Conservation (phyloP, 2,113 vertebrate species). For the Crotalus tigris region DNA sequence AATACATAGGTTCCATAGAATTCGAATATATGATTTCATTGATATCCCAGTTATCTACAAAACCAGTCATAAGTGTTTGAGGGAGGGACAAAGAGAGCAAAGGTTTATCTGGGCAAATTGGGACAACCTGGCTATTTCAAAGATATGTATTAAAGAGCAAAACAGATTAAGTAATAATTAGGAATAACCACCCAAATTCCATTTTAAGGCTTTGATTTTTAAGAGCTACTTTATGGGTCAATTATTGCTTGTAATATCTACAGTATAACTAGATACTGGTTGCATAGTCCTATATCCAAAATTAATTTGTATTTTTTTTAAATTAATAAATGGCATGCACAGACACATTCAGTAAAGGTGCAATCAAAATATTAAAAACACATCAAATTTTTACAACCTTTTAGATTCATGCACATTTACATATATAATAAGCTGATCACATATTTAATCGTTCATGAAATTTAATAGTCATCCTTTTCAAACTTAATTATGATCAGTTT, state of each 20-base stretch:
- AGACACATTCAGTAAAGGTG: background rate
- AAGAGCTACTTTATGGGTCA: background rate
- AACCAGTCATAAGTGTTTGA: background rate
- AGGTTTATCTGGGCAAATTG: background rate
- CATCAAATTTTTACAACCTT: background rate
- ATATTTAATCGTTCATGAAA: constrained; percentile 3
- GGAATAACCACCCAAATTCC: background rate
- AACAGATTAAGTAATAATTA: background rate
- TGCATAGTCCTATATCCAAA: background rate
- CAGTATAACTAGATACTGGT: background rate
- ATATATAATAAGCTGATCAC: background rate
- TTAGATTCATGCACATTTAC: background rate
- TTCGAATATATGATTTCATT: background rate
- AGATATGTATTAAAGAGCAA: background rate
- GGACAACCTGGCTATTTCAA: background rate
- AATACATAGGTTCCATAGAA: background rate
- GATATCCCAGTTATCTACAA: background rate
- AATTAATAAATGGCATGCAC: background rate
- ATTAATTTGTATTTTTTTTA: background rate
- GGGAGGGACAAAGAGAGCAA: background rate
- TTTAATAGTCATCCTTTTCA: background rate
- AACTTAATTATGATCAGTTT: background rate
- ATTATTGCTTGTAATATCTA: background rate
- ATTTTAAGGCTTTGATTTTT: background rate
- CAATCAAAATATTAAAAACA: background rate